phyloP scores from a whole-genome alignment of 2,113 vertebrate species.

The Psophia crepitans region DNA sequence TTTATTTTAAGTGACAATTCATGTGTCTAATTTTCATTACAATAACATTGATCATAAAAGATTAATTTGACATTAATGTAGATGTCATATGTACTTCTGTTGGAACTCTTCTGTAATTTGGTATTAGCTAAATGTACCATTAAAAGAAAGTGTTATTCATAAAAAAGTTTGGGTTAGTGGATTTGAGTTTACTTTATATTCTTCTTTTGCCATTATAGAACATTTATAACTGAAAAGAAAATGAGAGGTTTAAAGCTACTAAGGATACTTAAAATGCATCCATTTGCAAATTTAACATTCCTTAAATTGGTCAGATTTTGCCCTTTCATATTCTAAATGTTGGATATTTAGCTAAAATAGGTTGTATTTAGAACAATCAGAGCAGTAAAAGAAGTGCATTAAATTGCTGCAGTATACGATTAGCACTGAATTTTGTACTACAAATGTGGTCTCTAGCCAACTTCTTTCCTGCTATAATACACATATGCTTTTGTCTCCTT shows the following conservation, averaged over 20 bases:
- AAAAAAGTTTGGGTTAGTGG: neutral
- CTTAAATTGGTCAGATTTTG: slow-evolving; percentile 13
- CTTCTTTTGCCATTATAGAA: slow-evolving; percentile 1
- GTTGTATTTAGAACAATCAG: neutral
- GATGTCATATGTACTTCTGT: neutral
- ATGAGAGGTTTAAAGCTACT: neutral
- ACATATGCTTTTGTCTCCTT: neutral
- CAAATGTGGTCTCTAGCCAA: neutral
- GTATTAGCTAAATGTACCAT: slow-evolving; percentile 15
- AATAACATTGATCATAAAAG: slow-evolving; percentile 2
- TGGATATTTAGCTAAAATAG: neutral
- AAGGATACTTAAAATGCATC: slow-evolving; percentile 9
- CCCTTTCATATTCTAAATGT: neutral
- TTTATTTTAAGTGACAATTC: neutral
- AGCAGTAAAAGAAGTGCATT: neutral
- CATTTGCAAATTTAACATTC: neutral
- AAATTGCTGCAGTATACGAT: neutral
- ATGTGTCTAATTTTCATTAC: neutral
- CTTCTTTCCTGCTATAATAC: neutral
- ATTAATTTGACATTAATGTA: slow-evolving; percentile 39
- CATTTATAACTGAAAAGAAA: slow-evolving; percentile 35
- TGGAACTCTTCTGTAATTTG: slow-evolving; percentile 23
- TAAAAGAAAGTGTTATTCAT: slow-evolving; percentile 34
- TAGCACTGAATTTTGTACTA: neutral
- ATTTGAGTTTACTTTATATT: neutral